phyloP scores from a whole-genome alignment of 37 sponge, comb jelly and placozoan genomes.

The Aphrocallistes beatrix region DNA sequence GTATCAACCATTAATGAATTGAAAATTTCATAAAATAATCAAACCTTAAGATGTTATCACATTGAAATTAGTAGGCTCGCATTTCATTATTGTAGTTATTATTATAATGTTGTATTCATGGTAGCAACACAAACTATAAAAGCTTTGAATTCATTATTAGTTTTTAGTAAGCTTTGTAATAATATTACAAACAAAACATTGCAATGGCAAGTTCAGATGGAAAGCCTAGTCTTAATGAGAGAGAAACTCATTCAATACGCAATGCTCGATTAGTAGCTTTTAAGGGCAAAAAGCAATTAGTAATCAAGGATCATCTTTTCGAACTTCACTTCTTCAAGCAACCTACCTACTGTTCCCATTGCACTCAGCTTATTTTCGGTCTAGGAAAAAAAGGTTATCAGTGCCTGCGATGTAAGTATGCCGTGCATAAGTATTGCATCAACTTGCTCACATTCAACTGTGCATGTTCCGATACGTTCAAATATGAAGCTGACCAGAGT shows the following conservation, averaged over 20 bases:
- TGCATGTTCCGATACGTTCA: not conserved
- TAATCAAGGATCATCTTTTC: not conserved
- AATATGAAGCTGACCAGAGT: not conserved
- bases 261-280: not conserved
- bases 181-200: too few relatives aligned
- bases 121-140: too few relatives aligned
- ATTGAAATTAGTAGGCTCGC: too few relatives aligned
- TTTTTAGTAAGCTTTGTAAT: too few relatives aligned
- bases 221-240: not conserved
- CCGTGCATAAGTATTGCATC: conserved; percentile 3
- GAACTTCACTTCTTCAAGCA: not conserved
- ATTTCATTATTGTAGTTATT: too few relatives aligned
- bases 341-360: not conserved
- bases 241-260: not conserved
- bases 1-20: too few relatives aligned
- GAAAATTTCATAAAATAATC: too few relatives aligned
- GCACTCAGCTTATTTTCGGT: conserved; percentile 1
- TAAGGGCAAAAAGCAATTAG: not conserved
- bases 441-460: not conserved
- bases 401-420: not conserved
- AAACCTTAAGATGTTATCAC: too few relatives aligned
- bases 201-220: not conserved
- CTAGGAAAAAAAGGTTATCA: conserved; percentile 3
- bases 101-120: too few relatives aligned
- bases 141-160: too few relatives aligned